These are phyloP conservation scores for Halocynthia roretzi DNA, from an alignment of 23 tunicate species.

Conservation along the genomic window DNA sequence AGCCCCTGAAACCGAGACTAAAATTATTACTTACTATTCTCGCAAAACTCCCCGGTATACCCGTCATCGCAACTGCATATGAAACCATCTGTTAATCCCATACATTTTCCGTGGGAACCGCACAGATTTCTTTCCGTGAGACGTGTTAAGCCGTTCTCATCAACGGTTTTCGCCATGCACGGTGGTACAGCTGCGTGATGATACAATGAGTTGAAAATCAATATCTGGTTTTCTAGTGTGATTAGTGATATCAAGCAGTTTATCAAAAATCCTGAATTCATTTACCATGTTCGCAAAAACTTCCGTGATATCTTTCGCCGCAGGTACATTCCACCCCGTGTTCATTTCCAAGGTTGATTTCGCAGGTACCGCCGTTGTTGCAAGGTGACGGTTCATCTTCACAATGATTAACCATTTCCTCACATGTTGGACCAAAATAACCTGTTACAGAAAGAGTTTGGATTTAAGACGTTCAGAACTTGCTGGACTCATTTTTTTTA, in stretches of 20 bases:
- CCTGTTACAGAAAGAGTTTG: not conserved
- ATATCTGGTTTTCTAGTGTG: not conserved
- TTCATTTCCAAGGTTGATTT: not conserved
- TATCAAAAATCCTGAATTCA: not conserved
- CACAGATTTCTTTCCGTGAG: constrained; percentile 5
- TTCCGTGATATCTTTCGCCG: constrained; percentile 11
- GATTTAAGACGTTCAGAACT: too few species aligned
- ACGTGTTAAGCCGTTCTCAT: constrained; percentile 7
- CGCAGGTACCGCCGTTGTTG: constrained; percentile 12
- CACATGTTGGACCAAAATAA: constrained; percentile 5
- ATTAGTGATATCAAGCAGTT: not conserved
- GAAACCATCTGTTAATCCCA: not conserved
- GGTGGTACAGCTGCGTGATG: not conserved
- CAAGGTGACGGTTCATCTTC: constrained; percentile 4
- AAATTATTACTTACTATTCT: not conserved
- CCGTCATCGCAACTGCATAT: constrained; percentile 8
- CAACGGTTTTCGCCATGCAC: constrained; percentile 8
- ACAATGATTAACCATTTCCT: not conserved
- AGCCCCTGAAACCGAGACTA: too few species aligned
- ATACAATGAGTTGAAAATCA: not conserved
- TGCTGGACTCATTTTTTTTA: too few species aligned
- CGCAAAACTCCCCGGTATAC: constrained; percentile 17
- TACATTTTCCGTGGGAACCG: constrained; percentile 12
- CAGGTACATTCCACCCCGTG: not conserved
- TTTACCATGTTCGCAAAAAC: constrained; percentile 8